Evolutionary conservation across 2,888 invertebrate genomes (phyloP).

Genomic region (Ellobium chinense): DNA sequence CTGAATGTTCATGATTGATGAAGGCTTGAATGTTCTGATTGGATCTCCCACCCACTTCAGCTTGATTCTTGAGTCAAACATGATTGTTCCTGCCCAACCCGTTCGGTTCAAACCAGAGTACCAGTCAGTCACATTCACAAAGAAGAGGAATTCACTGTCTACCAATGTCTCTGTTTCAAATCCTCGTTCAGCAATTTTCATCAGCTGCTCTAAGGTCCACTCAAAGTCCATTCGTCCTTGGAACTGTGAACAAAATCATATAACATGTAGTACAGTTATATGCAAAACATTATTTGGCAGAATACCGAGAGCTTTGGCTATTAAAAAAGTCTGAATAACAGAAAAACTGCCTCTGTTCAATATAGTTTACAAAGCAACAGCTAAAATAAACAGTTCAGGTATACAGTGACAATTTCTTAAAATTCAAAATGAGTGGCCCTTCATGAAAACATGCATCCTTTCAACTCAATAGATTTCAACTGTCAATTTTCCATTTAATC

Average conservation of each 20-base stretch:
- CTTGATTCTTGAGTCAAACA: constrained; percentile 91
- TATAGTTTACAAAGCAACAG: no score
- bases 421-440: no score
- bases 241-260: constrained; percentile 84
- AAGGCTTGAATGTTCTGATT: constrained; percentile 97
- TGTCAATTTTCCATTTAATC: no score
- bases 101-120: constrained; percentile 74
- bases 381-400: no score
- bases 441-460: no score
- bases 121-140: constrained; percentile 76
- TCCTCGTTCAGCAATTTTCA: constrained; percentile 50
- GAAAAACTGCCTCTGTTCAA: no score
- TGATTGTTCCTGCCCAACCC: constrained; percentile 91
- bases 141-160: constrained; percentile 73
- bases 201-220: constrained; percentile 90
- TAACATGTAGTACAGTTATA: no score
- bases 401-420: no score
- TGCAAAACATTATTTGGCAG: no score
- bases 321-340: no score
- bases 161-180: constrained; percentile 55
- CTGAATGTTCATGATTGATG: constrained; percentile 93
- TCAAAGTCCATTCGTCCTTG: constrained; percentile 92
- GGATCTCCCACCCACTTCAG: constrained; percentile 92
- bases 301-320: no score
- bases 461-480: no score